Evolutionary conservation across 1,140 invertebrate genomes (phyloP).

Genomic region (Polypedilum pembai): DNA sequence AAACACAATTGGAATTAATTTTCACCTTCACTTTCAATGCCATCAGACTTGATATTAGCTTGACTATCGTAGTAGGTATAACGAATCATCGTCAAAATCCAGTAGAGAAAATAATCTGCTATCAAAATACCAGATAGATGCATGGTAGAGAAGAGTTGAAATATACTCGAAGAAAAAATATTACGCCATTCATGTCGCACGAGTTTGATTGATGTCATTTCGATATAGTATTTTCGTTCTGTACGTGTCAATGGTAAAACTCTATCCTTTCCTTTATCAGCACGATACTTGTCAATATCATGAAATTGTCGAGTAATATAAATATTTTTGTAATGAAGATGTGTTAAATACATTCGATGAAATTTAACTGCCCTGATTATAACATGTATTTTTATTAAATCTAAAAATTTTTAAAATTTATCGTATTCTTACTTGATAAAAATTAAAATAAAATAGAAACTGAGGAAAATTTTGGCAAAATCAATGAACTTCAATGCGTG

Average conservation of each 20-base stretch:
- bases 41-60: constrained; percentile 46
- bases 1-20: neutral
- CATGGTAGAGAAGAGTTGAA: constrained; percentile 53
- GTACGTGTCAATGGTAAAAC: constrained; percentile 61
- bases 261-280: constrained; percentile 50
- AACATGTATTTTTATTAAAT: too few relatives aligned
- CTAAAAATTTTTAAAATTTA: too few relatives aligned
- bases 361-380: constrained; percentile 57
- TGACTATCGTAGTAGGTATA: constrained; percentile 50
- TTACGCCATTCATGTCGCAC: constrained; percentile 52
- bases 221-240: constrained; percentile 47
- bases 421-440: constrained; percentile 35
- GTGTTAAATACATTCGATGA: constrained; percentile 60
- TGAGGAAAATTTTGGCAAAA: constrained; percentile 32
- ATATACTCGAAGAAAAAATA: constrained; percentile 51
- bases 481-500: constrained; percentile 39
- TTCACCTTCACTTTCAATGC: constrained; percentile 21
- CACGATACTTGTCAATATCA: constrained; percentile 59
- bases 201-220: constrained; percentile 53
- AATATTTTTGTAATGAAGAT: constrained; percentile 64
- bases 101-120: constrained; percentile 66
- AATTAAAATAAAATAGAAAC: constrained; percentile 33
- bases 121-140: constrained; percentile 62
- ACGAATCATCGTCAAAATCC: constrained; percentile 59
- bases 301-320: constrained; percentile 62